Evolutionary conservation across 1,140 invertebrate genomes (phyloP), one percentile per base, ranked within the genome.

Genomic region (Pseudomyrmex concolor): DNA sequence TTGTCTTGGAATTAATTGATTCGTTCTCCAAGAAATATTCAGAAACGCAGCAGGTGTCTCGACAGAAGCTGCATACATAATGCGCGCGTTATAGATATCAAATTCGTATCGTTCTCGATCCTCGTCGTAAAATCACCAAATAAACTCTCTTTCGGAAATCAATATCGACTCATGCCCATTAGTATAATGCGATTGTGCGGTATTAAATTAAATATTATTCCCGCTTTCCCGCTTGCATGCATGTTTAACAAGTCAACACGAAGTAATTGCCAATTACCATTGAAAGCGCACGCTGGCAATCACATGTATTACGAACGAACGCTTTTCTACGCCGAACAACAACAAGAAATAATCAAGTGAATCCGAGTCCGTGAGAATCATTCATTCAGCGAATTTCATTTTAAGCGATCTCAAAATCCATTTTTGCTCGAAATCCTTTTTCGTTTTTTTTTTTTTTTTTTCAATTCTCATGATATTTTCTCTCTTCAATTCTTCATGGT

Each of bases 1-100:
- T 82, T 81, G 70, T 86, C 78, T 63, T 64, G 67, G 13, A 80
- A 48, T 59, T 63, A 71, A 81, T 86, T 86, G 83, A 83, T 86
- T 59, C 19, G 34, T 34, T 34, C 81, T 19, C 19, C 51, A 25
- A 25, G 51, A 62, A 71, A 86, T 83, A 83, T 84, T 51, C 57
- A 48, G 25, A 83, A 83, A 76, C 64, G 57, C 67, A 57, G 68
- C n/a, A 63, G 70, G 77, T 67, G 59, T 72, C 64, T 63, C 86
- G 82, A 86, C 70, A 48, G 62, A 50, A 82, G 55, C 34, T 64
- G 82, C 66, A 74, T 48, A n/a, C 48, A 3, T 51, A 51, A 51
- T 51, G 50, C 13, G 13, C 17, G 60, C 10, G 13, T 77, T 70
- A 25, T 43, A 76, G 48, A 3, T 64, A 57, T 55, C 72, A 81